Conservation (phyloP, 2,113 vertebrate species). For the Nothoprocta perdicaria region DNA sequence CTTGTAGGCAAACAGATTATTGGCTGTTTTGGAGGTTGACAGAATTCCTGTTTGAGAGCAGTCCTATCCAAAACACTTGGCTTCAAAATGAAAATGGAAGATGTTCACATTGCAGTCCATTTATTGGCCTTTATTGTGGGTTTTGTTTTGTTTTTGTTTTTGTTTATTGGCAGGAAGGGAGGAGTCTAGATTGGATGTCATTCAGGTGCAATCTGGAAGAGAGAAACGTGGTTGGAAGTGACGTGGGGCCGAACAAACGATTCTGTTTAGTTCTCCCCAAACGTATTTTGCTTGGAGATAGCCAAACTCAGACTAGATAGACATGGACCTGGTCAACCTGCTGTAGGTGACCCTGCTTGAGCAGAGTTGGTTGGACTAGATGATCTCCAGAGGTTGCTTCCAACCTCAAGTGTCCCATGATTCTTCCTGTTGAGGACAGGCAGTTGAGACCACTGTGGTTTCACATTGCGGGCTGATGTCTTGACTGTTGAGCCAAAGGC, state of each 20-base stretch:
- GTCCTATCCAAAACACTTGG: not conserved
- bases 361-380: too few relatives aligned
- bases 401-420: too few relatives aligned
- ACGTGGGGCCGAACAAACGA: rapidly evolving
- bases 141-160: too few relatives aligned
- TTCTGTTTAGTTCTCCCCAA: not conserved
- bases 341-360: too few relatives aligned
- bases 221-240: not conserved
- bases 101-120: not conserved
- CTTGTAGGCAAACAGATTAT: not conserved
- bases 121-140: not conserved
- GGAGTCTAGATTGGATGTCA: too few relatives aligned
- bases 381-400: too few relatives aligned
- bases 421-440: not conserved
- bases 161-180: not conserved
- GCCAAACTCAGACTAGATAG: too few relatives aligned
- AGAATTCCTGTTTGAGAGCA: not conserved
- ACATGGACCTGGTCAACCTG: too few relatives aligned
- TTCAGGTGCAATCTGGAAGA: not conserved
- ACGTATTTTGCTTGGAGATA: not conserved
- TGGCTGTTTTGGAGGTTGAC: not conserved
- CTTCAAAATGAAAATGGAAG: not conserved
- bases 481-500: not conserved
- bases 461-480: rapidly evolving
- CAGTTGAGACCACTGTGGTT: not conserved